phyloP scores from a whole-genome alignment of 2,888 invertebrate species.

The Philonicus albiceps region DNA sequence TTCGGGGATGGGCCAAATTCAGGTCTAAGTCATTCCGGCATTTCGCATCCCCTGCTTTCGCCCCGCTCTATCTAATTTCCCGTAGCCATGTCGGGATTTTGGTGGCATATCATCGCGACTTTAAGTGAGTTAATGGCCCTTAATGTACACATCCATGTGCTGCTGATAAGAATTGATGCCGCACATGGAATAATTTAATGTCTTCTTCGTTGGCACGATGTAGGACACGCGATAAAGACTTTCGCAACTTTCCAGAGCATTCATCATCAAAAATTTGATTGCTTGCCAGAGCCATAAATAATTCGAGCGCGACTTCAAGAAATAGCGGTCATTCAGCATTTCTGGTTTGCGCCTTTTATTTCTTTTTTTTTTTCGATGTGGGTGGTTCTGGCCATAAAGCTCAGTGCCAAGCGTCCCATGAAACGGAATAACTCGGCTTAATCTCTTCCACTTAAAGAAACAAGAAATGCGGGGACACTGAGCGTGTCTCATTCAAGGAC shows the following conservation, averaged over 20 bases:
- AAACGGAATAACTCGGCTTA: neutral
- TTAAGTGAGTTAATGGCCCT: neutral
- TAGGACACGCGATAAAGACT: neutral
- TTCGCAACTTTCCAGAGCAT: neutral
- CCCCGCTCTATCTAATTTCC: neutral
- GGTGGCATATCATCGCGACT: neutral
- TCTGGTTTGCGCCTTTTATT: neutral
- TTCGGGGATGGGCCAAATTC: neutral
- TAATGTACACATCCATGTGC: neutral
- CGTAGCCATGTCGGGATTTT: neutral
- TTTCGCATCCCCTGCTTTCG: neutral
- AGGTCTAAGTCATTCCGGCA: neutral
- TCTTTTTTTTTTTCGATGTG: neutral
- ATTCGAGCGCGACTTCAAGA: neutral
- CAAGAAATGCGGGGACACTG: neutral
- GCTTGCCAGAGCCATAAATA: neutral
- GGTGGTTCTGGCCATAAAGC: neutral
- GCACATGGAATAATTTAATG: constrained; percentile 16
- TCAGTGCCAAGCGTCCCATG: constrained; percentile 1
- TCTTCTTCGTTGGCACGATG: neutral
- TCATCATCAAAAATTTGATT: neutral
- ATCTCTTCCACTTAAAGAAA: neutral
- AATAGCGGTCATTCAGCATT: neutral
- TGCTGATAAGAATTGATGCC: constrained; percentile 2
- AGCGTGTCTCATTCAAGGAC: neutral